Conservation (phyloP, 2,888 invertebrate genomes). For the Drosophila vallismaia region DNA sequence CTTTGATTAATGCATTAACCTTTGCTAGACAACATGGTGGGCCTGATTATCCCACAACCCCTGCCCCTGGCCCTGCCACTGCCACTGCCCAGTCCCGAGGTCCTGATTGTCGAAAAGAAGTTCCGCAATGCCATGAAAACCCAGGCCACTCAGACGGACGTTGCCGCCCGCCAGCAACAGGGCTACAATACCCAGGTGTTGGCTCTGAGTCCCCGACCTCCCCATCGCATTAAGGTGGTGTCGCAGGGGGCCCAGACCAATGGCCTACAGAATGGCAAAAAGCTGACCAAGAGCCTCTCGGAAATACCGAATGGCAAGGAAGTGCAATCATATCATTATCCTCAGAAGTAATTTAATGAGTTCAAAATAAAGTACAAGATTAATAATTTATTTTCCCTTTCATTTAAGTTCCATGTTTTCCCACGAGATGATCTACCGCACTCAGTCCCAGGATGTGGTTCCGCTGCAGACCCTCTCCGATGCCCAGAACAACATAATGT, state of each 20-base stretch:
- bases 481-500: constrained; percentile 78
- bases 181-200: constrained; percentile 87
- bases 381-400: not conserved
- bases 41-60: constrained; percentile 67
- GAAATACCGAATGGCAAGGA: constrained; percentile 87
- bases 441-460: constrained; percentile 89
- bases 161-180: constrained; percentile 88
- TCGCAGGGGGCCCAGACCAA: constrained; percentile 96
- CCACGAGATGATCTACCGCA: constrained; percentile 91
- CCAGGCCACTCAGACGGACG: constrained; percentile 93
- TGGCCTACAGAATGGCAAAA: constrained; percentile 89
- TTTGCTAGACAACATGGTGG: constrained; percentile 60
- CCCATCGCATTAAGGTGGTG: constrained; percentile 92
- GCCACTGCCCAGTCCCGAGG: constrained; percentile 80
- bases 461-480: constrained; percentile 66
- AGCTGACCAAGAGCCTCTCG: constrained; percentile 92
- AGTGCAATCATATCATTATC: constrained; percentile 47
- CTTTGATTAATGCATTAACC: not conserved
- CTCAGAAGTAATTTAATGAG: constrained; percentile 46
- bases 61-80: constrained; percentile 66
- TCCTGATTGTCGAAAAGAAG: constrained; percentile 88
- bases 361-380: not conserved
- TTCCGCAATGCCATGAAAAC: constrained; percentile 94
- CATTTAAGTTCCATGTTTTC: constrained; percentile 53
- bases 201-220: constrained; percentile 91